Base-by-base conservation (phyloP, 2,797 vertebrate species). In the Hypotaenidia okinawae region DNA sequence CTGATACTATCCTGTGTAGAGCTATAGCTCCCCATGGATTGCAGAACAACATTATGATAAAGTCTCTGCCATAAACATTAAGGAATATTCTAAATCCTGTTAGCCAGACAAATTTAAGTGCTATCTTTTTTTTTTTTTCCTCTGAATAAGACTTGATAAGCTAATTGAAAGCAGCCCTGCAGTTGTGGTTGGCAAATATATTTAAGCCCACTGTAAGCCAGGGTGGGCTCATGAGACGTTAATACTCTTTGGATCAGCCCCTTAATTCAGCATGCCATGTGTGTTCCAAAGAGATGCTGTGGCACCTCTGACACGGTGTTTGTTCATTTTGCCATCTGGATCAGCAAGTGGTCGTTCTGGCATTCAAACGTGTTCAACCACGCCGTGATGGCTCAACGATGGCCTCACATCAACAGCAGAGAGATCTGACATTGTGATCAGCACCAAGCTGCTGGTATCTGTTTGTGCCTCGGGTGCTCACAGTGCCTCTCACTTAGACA, bases 251-350 rank as follows among this genome's bases (percentile, higher is more conserved):
- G 80, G 59, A 89, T 91, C 77, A 80, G 52, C 33, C 64, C 9
- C 27, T 77, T 84, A 52, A 55, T 87, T 80, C 66, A 72, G 22
- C 54, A 62, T 80, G 32, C 84, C 10, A 2, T 80, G 57, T 72
- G 2, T 75, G 72, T 82, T 95, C 45, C 73, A 81, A 9, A 58
- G 77, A 68, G 86, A 64, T 89, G 41, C 47, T 95, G 18, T 69
- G 82, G 84, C 94, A 67, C 75, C 43, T 90, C 45, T 87, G 70
- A 58, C 78, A n/a, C 13, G 16, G 3, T 72, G 51, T 85, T 90
- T 90, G 84, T 79, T 94, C 84, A 15, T 83, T 95, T 93, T 94
- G 72, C 81, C 67, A 80, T 76, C 68, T 77, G 86, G 49, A 94
- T 90, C 88, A 91, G 85, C 88, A 81, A 93, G 90, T 94, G 81